These are phyloP conservation scores for Ceratina australensis DNA, from an alignment of 1,140 invertebrate genomes.

Conservation along the genomic window DNA sequence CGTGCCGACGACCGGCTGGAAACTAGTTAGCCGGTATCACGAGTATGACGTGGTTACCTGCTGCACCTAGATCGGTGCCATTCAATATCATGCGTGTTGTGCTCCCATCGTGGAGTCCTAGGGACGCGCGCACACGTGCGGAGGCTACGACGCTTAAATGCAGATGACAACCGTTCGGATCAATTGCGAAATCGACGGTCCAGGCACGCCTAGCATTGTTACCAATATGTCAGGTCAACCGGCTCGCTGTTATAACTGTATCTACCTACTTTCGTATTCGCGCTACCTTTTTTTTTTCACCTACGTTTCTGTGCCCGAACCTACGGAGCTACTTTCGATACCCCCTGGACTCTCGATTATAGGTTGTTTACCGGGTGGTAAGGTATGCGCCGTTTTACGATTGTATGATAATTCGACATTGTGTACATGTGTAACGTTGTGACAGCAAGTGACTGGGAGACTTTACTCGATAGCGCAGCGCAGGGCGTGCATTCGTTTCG, in stretches of 20 bases:
- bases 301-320: neutral
- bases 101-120: too few species aligned
- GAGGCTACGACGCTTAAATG: slow-evolving; percentile 40
- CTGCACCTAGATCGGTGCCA: neutral
- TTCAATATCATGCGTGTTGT: slow-evolving; percentile 5
- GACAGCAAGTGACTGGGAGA: too few species aligned
- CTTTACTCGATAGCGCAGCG: neutral
- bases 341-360: slow-evolving; percentile 1
- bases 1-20: slow-evolving; percentile 55
- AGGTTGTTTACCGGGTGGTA: neutral
- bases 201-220: slow-evolving; percentile 78
- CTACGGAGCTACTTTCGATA: neutral
- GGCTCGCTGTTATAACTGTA: slow-evolving; percentile 57
- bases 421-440: neutral
- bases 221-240: slow-evolving; percentile 72
- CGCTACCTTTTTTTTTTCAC: neutral
- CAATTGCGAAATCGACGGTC: slow-evolving; percentile 69
- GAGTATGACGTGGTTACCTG: slow-evolving; percentile 15
- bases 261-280: slow-evolving; percentile 48
- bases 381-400: slow-evolving; percentile 4
- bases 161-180: slow-evolving; percentile 61
- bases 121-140: slow-evolving; percentile 36
- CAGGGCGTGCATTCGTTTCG: too few species aligned
- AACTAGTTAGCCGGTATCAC: slow-evolving; percentile 47
- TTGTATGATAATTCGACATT: slow-evolving; percentile 36